phyloP scores from a whole-genome alignment of 2,888 invertebrate species.

The Microctonus aethiopoides region DNA sequence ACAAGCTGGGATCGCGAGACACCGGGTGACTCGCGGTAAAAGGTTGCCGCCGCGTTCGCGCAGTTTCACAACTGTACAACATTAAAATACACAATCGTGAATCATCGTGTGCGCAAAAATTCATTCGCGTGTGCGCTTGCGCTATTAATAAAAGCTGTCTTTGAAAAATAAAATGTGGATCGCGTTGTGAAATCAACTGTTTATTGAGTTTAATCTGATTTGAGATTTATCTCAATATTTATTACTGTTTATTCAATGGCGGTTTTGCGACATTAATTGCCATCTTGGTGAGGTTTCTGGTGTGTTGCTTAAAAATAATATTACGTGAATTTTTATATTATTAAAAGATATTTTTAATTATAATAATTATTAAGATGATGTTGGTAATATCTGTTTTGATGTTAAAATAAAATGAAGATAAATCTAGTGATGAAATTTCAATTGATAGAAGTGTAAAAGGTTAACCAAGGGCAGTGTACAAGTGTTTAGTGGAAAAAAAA shows the following conservation, averaged over 20 bases:
- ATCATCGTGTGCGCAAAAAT: neutral
- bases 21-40: neutral
- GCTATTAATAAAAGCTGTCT: conserved; percentile 2
- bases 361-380: neutral
- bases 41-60: conserved; percentile 3
- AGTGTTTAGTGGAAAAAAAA: conserved; percentile 19
- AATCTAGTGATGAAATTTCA: conserved; percentile 12
- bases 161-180: neutral
- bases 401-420: neutral
- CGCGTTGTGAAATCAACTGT: neutral
- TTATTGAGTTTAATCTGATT: neutral
- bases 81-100: conserved; percentile 6
- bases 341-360: neutral
- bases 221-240: neutral
- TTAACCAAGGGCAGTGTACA: conserved; percentile 7
- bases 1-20: neutral
- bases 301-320: neutral
- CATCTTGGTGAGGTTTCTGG: neutral
- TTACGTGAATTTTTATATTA: neutral
- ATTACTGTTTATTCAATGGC: neutral
- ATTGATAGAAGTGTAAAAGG: conserved; percentile 1
- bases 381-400: neutral
- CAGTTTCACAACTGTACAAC: neutral
- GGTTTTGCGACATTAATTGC: neutral
- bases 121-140: conserved; percentile 1